Base-by-base conservation (phyloP, 2,888 invertebrate genomes). In the Agonum fuliginosum region DNA sequence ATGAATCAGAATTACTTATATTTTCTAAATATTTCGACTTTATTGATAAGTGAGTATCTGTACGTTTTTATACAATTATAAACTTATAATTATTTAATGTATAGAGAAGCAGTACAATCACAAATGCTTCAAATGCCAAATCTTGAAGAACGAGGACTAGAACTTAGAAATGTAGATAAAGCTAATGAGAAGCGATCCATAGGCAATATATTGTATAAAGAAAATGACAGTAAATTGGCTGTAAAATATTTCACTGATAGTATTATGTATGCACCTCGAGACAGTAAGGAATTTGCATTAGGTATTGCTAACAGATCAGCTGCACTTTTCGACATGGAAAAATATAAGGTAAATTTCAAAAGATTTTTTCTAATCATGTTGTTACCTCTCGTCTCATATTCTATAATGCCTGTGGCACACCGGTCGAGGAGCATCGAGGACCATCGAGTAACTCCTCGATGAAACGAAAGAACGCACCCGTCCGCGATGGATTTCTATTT, bases 281-380 rank as follows among this genome's bases (percentile, higher is more conserved):
- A 86, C 43, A 89, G 91, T 6, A 88, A 90, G 75, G 89, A 89
- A 81, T 88, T 92, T 78, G 85, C 89, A 22, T 85, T 92, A 46
- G 91, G 92, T 0, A 88, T 92, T 82, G 91, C 91, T 0, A 94
- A 94, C 83, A 89, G 94, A 80, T 93, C 94, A 51, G 93, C 93
- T 37, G 89, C 92, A 1, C 88, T 93, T 65, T 89, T 88, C 80
- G 88, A 89, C 78, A 86, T 93, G 81, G 86, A 89, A 78, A 89
- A 90, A 65, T 92, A 90, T 83, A 83, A 88, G 14, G 90, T 91
- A 81, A 46, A 46, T 1, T 19, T 10, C 22, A 6, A 8, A 5
- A 19, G 3, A 30, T 30, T 30, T 30, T 30, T 30, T 30, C n/a
- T n/a, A n/a, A n/a, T n/a, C n/a, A n/a, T n/a, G n/a, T n/a, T n/a